Conservation (phyloP, 2,888 invertebrate genomes). For the Eilema depressum region DNA sequence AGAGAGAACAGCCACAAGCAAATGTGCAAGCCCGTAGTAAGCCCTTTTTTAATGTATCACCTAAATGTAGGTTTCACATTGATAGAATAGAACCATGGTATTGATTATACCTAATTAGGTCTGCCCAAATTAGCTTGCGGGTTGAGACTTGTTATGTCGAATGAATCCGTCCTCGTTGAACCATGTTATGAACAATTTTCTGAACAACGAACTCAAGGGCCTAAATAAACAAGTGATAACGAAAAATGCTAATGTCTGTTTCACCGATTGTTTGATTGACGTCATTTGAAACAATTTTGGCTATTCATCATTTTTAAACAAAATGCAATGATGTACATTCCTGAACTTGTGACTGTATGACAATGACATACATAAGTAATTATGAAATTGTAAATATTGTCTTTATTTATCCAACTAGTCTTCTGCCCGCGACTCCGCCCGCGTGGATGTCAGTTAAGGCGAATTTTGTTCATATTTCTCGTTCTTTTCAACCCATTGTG, state of each 20-base stretch:
- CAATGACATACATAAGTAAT: conserved; percentile 1
- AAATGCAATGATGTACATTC: not conserved
- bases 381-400: conserved; percentile 2
- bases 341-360: conserved; percentile 1
- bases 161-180: not conserved
- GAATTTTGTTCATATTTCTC: too few species aligned
- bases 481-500: too few species aligned
- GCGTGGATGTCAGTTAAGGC: too few species aligned
- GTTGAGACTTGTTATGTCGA: not conserved
- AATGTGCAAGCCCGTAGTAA: too few species aligned
- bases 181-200: not conserved
- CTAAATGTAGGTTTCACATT: too few species aligned
- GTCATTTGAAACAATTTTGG: not conserved
- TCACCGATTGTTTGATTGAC: not conserved
- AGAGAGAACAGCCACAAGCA: too few species aligned
- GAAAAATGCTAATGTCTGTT: not conserved
- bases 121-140: not conserved
- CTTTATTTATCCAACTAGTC: too few species aligned
- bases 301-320: not conserved
- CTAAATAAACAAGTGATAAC: not conserved
- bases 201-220: not conserved
- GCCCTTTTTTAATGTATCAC: too few species aligned
- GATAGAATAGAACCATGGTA: too few species aligned
- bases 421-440: too few species aligned
- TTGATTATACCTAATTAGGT: too few species aligned